Base-by-base conservation (phyloP, 2,888 invertebrate species). In the Drosophila nigricruria region DNA sequence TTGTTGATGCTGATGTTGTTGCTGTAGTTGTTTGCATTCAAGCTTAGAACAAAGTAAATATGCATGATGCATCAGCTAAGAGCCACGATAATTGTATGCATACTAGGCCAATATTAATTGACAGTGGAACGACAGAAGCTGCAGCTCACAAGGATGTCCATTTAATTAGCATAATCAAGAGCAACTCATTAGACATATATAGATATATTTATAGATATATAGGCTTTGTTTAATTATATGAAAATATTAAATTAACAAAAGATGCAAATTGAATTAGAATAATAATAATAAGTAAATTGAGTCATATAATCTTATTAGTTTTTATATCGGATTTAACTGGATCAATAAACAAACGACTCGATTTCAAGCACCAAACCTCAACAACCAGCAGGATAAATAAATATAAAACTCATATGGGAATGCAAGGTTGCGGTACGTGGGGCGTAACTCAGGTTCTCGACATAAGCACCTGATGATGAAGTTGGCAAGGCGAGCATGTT, bases 401-500 rank as follows among this genome's bases (percentile, higher is more conserved):
- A 47, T 27, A n/a, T 12, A 5, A 47, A 47, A 4, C 23, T 27
- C 27, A 5, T 16, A 18, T 10, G 25, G 47, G 25, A 10, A 43
- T 42, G 14, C 25, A 68, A 68, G 52, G 50, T 45, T 68, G 38
- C n/a, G 32, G 32, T 27, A 16, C 12, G 18, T 9, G 30, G 38
- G 12, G 25, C 50, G 25, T 42, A 59, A 56, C 25, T 60, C 50
- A n/a, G 25, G 56, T 38, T 45, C 34, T 38, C 23, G 30, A 20
- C 43, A 10, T 40, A 54, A 74, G 70, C 56, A 70, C 63, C 63
- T 70, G 61, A 66, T 69, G 60, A 59, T 73, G 59, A 70, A 74
- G 71, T 43, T 63, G 40, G 47, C 56, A 57, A 23, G 36, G 49
- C 20, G 61, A 70, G 67, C 53, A 81, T 73, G 83, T 67, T 72